Evolutionary conservation across 2,888 invertebrate species (phyloP).

Genomic region (Drosophila siamana): DNA sequence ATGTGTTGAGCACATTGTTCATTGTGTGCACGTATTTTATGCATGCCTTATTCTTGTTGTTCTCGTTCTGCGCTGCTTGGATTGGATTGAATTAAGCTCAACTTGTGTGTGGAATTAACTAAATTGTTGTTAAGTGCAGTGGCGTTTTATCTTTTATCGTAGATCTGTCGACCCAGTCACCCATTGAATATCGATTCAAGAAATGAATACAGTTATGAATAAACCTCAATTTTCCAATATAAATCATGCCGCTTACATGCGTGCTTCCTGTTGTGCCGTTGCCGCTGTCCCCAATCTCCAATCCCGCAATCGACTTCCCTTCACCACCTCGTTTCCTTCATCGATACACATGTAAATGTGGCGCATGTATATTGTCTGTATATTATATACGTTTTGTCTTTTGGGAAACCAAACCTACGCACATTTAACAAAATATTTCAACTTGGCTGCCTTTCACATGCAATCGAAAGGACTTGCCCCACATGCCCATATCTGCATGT

Average conservation of each 20-base stretch:
- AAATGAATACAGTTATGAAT: slow-evolving; percentile 21
- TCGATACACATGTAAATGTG: slow-evolving; percentile 58
- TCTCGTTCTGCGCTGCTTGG: slow-evolving; percentile 29
- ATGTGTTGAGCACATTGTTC: slow-evolving; percentile 27
- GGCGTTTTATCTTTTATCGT: slow-evolving; percentile 19
- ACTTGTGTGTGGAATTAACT: slow-evolving; percentile 61
- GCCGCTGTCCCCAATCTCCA: slow-evolving; percentile 42
- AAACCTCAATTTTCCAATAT: slow-evolving; percentile 69
- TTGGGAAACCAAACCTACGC: slow-evolving; percentile 54
- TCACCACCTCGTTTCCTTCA: not conserved
- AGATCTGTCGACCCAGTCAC: slow-evolving; percentile 11
- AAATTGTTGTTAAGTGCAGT: slow-evolving; percentile 60
- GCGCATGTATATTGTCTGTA: slow-evolving; percentile 7
- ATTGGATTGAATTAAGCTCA: slow-evolving; percentile 51
- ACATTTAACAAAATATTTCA: slow-evolving; percentile 62
- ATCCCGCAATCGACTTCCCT: slow-evolving; percentile 4
- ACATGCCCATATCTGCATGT: not conserved
- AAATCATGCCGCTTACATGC: slow-evolving; percentile 67
- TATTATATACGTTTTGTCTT: slow-evolving; percentile 48
- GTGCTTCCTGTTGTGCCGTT: slow-evolving; percentile 61
- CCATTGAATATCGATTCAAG: slow-evolving; percentile 41
- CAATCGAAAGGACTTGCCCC: slow-evolving; percentile 34
- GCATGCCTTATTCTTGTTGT: slow-evolving; percentile 50
- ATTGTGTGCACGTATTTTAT: slow-evolving; percentile 69
- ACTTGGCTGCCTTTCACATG: slow-evolving; percentile 58